Conservation (phyloP, 2,797 vertebrate genomes). For the Poecilia velifera region DNA sequence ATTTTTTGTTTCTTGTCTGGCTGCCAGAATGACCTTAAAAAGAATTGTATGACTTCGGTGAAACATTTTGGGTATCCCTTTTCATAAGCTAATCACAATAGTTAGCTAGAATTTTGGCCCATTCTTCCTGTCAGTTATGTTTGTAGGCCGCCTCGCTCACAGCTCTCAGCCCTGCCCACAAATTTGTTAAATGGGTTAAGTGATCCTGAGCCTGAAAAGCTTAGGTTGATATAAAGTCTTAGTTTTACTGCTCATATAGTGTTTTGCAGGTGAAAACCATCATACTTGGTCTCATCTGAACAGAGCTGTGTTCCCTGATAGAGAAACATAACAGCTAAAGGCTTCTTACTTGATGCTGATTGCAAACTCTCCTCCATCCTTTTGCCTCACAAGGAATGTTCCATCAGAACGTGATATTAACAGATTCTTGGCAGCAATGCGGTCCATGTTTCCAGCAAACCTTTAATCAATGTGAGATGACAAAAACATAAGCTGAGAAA, state of each 20-base stretch:
- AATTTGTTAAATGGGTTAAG: too few species aligned
- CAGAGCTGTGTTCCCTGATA: neutral
- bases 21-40: too few species aligned
- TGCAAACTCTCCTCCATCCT: slow-evolving; percentile 90
- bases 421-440: slow-evolving; percentile 84
- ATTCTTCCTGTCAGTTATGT: too few species aligned
- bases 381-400: slow-evolving; percentile 91
- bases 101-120: too few species aligned
- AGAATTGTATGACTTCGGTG: too few species aligned
- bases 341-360: slow-evolving; percentile 91
- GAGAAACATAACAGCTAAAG: neutral
- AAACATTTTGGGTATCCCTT: too few species aligned
- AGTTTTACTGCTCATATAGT: neutral
- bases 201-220: neutral
- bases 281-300: neutral
- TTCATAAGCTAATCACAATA: too few species aligned
- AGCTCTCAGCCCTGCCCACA: too few species aligned
- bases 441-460: slow-evolving; percentile 91
- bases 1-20: too few species aligned
- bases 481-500: neutral
- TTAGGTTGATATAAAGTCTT: neutral
- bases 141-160: too few species aligned
- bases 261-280: neutral
- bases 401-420: slow-evolving; percentile 86
- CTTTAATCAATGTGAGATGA: slow-evolving; percentile 51